Percentiles rank a stretch among this genome's conserved stretches.
These are phyloP conservation scores for Xyrauchen texanus DNA, from an alignment of 2,113 vertebrate species.

Conservation along the genomic window DNA sequence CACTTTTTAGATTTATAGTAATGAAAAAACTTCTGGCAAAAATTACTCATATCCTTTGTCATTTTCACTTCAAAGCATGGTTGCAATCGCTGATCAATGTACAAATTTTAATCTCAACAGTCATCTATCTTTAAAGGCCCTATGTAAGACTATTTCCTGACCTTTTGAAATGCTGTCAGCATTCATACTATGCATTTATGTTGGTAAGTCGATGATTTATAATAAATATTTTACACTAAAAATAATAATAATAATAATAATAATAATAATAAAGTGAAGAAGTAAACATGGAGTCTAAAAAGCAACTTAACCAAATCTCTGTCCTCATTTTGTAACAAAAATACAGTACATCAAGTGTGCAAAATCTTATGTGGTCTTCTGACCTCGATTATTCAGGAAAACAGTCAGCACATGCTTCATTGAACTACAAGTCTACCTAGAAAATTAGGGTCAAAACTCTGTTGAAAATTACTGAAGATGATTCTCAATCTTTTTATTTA, in stretches of 20 bases:
- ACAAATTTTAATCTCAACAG: neutral
- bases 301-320: neutral
- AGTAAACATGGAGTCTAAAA: too few relatives aligned
- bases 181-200: neutral
- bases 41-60: conserved; percentile 20
- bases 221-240: neutral
- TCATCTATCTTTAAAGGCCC: neutral
- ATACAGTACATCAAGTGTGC: neutral
- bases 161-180: neutral
- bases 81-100: neutral
- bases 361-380: conserved; percentile 39
- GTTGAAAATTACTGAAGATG: neutral
- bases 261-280: neutral
- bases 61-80: neutral
- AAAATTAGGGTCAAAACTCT: neutral
- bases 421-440: conserved; percentile 7
- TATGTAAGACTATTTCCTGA: neutral
- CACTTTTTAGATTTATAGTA: neutral
- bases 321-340: conserved; percentile 7
- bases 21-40: neutral
- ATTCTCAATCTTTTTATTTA: too few relatives aligned
- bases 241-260: neutral
- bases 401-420: conserved; percentile 16
- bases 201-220: too few relatives aligned
- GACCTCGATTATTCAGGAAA: conserved; percentile 49